phyloP scores from a whole-genome alignment of 2,113 vertebrate genomes.

The Panthera tigris region DNA sequence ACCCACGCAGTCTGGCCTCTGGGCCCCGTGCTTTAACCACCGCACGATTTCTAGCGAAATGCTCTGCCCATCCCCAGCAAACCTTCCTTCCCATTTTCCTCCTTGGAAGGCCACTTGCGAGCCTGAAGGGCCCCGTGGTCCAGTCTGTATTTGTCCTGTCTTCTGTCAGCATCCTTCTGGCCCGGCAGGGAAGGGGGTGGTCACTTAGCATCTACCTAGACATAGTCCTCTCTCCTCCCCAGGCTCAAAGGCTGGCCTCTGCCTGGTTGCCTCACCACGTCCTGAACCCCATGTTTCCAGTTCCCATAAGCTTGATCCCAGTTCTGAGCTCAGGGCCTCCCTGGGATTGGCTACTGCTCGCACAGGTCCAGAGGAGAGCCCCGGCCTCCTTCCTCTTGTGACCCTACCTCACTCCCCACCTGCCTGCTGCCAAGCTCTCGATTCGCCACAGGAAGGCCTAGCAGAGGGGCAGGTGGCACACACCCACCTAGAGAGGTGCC shows the following conservation, averaged over 20 bases:
- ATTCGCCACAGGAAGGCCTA: not conserved
- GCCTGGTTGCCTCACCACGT: not conserved
- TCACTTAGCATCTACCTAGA: not conserved
- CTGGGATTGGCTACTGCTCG: not conserved
- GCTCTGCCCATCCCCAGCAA: not conserved
- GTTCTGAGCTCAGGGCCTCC: not conserved
- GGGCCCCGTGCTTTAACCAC: not conserved
- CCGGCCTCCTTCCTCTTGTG: not conserved
- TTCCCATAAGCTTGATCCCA: not conserved
- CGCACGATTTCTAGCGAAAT: not conserved
- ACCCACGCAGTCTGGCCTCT: not conserved
- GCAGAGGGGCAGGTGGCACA: not conserved
- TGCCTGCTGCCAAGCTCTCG: not conserved
- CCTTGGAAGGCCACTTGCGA: not conserved
- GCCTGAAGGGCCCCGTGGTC: not conserved
- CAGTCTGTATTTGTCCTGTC: not conserved
- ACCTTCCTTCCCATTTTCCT: not conserved
- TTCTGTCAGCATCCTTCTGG: not conserved
- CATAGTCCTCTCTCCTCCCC: not conserved
- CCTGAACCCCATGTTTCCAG: not conserved
- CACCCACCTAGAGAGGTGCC: not conserved
- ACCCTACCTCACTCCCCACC: not conserved
- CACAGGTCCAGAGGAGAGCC: not conserved
- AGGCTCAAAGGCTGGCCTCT: not conserved
- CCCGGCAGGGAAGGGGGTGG: accelerated